A percentile compares a stretch with the other conserved stretches of the same genome.
Evolutionary conservation across 2,888 invertebrate genomes (phyloP).

Genomic region (Temnothorax ravouxi): DNA sequence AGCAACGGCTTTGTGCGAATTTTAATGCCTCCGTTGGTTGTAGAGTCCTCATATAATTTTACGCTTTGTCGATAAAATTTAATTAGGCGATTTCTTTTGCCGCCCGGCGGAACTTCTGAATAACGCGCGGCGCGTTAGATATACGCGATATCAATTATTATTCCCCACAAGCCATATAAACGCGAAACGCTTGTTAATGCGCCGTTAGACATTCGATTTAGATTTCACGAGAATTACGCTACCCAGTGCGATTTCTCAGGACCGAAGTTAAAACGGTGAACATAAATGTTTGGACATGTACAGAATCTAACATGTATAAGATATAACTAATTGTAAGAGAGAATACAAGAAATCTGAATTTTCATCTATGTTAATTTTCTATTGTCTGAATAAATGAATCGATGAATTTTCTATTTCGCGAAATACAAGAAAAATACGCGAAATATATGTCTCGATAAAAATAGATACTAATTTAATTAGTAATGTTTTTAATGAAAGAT

Average conservation of each 20-base stretch:
- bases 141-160: slow-evolving; percentile 54
- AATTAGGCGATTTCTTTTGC: slow-evolving; percentile 57
- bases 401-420: neutral
- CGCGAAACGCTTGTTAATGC: slow-evolving; percentile 46
- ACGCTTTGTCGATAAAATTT: slow-evolving; percentile 63
- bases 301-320: neutral
- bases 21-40: slow-evolving; percentile 32
- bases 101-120: slow-evolving; percentile 44
- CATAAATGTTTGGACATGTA: neutral
- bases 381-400: too few relatives aligned
- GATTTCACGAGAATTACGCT: slow-evolving; percentile 34
- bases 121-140: slow-evolving; percentile 46
- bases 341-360: neutral
- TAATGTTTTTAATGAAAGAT: neutral
- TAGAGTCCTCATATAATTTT: slow-evolving; percentile 52
- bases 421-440: neutral
- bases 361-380: slow-evolving; percentile 1
- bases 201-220: slow-evolving; percentile 39
- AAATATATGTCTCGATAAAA: neutral
- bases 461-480: neutral
- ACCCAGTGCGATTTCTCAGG: slow-evolving; percentile 19
- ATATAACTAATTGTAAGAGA: neutral
- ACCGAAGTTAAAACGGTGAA: neutral
- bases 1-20: slow-evolving; percentile 42
- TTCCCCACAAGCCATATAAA: slow-evolving; percentile 21